These are phyloP conservation scores for Temnothorax unifasciatus DNA, from an alignment of 2,888 invertebrate species.

Conservation along the genomic window DNA sequence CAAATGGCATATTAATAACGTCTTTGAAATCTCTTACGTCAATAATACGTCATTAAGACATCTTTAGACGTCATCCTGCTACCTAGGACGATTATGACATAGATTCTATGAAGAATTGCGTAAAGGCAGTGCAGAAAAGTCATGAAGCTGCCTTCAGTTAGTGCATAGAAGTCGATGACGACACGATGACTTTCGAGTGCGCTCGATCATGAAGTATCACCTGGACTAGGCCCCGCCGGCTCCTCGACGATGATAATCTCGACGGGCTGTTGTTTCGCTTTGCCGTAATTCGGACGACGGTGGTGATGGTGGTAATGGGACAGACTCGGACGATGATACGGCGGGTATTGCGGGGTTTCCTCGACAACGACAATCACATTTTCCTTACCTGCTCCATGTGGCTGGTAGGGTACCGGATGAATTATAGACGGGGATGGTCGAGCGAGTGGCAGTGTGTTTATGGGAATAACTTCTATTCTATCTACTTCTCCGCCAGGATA, in stretches of 20 bases:
- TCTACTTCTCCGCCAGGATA: slow-evolving; percentile 24
- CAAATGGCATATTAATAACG: too few species aligned
- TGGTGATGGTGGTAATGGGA: slow-evolving; percentile 29
- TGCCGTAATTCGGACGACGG: slow-evolving; percentile 44
- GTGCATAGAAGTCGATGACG: neutral
- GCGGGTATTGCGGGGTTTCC: slow-evolving; percentile 26
- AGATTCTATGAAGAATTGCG: slow-evolving; percentile 19
- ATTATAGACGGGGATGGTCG: slow-evolving; percentile 1
- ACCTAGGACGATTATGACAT: neutral
- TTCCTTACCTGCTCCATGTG: neutral
- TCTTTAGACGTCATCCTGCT: too few species aligned
- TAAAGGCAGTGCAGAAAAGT: slow-evolving; percentile 19
- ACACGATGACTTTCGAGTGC: neutral
- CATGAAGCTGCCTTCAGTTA: slow-evolving; percentile 21
- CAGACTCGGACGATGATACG: slow-evolving; percentile 14
- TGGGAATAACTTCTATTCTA: slow-evolving; percentile 35
- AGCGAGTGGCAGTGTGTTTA: slow-evolving; percentile 15
- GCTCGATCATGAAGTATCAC: slow-evolving; percentile 60
- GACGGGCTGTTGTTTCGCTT: slow-evolving; percentile 66
- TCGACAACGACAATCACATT: slow-evolving; percentile 64
- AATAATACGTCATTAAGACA: too few species aligned
- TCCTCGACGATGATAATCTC: slow-evolving; percentile 78
- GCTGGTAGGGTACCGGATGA: neutral
- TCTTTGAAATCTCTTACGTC: too few species aligned
- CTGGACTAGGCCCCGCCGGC: slow-evolving; percentile 52